phyloP scores from a whole-genome alignment of 2,113 vertebrate genomes.

The Parus major region DNA sequence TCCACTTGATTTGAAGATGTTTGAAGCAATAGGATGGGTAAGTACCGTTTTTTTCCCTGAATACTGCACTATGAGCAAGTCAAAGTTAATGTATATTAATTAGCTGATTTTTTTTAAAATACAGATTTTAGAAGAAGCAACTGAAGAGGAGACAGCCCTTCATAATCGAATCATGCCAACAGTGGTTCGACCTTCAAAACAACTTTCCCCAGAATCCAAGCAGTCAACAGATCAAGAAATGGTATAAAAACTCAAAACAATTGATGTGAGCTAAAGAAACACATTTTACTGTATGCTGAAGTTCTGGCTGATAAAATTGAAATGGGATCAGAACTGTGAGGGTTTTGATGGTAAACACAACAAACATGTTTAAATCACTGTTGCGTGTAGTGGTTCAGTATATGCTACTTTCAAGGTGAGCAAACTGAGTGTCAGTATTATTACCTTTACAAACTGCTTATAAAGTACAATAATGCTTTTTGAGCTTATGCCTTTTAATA shows the following conservation, averaged over 20 bases:
- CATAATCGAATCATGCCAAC: conserved; percentile 97
- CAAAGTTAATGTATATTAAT: neutral
- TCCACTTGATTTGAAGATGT: conserved; percentile 97
- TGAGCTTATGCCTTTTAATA: neutral
- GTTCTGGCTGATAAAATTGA: neutral
- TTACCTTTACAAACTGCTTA: neutral
- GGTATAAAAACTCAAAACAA: conserved; percentile 70
- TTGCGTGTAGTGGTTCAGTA: neutral
- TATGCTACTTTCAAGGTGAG: neutral
- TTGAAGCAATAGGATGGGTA: conserved; percentile 97
- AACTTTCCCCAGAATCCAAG: conserved; percentile 81
- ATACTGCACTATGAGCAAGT: neutral
- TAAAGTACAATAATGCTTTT: neutral
- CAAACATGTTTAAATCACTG: neutral
- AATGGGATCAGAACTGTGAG: neutral
- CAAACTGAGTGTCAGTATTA: neutral
- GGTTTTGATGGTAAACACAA: neutral
- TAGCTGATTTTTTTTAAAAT: neutral
- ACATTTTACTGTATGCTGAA: neutral
- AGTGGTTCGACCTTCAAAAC: conserved; percentile 92
- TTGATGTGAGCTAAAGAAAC: neutral
- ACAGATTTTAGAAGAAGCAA: conserved; percentile 94
- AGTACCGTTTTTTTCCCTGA: conserved; percentile 32
- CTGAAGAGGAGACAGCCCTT: conserved; percentile 95
- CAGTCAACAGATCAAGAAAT: conserved; percentile 83